Conservation (phyloP, 2,113 vertebrate species). For the Sebastes schlegelii region DNA sequence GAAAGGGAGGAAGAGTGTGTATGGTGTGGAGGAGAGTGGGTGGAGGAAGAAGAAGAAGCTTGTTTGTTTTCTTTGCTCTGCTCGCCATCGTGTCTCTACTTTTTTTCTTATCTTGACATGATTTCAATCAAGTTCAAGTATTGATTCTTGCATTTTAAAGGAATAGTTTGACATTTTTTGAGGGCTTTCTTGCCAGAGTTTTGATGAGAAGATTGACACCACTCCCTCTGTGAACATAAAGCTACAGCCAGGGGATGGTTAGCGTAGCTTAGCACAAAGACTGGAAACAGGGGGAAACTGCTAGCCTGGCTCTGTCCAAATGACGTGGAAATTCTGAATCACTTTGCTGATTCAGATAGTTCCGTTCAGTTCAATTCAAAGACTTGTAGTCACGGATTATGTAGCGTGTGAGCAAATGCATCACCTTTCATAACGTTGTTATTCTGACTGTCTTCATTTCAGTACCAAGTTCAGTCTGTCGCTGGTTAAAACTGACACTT, state of each 20-base stretch:
- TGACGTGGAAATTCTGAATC: constrained; percentile 30
- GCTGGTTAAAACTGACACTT: not conserved
- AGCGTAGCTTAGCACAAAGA: constrained; percentile 23
- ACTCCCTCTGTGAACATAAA: not conserved
- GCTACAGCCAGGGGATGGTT: not conserved
- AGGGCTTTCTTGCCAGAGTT: not conserved
- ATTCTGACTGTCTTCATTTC: not conserved
- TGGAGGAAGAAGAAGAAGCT: constrained; percentile 58
- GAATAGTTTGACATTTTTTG: not conserved
- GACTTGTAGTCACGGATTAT: not conserved
- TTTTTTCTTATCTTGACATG: not conserved
- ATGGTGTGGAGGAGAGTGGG: constrained; percentile 61
- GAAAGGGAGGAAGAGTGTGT: constrained; percentile 40
- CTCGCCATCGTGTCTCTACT: constrained; percentile 30
- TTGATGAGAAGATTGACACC: not conserved
- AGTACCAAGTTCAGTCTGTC: not conserved
- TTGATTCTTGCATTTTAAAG: constrained; percentile 14
- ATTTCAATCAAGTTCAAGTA: constrained; percentile 7
- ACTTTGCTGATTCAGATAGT: constrained; percentile 25
- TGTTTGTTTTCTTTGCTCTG: constrained; percentile 41
- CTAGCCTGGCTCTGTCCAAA: not conserved
- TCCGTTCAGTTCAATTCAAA: not conserved
- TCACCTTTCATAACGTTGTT: not conserved
- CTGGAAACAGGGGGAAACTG: constrained; percentile 12
- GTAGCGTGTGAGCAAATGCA: not conserved